Base-by-base conservation (phyloP, 2,888 invertebrate genomes). In the Eupithecia subumbrata region DNA sequence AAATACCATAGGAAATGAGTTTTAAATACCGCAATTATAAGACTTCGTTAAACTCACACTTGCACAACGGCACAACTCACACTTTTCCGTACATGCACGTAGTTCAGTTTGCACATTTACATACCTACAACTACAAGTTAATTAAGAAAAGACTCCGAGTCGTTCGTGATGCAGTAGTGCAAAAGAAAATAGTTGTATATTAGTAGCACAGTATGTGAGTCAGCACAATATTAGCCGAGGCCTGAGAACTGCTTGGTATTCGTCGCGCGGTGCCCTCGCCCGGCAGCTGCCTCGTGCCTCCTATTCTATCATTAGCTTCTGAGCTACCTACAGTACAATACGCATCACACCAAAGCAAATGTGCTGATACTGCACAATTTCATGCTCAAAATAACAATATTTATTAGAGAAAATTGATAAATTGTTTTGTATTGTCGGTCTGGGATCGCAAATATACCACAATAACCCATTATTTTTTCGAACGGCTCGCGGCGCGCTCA, bases 391-490 rank as follows among this genome's bases (percentile, higher is more conserved):
- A 60, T 37, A 37, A 60, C 69, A 70, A 40, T 18, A 16, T 69
- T 22, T 71, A 30, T 48, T 64, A 64, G n/a, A n/a, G 79, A 72
- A 80, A 76, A 81, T 76, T 78, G 75, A 68, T 67, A 40, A 67
- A 67, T 68, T 83, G 78, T 73, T 80, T 77, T 79, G 83, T 83
- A 86, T 88, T 86, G 86, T 88, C 84, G 83, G 82, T 78, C 84
- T 84, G 87, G 84, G 87, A 85, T 89, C 82, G 89, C 89, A 90
- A 92, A 93, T 90, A 93, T 91, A 88, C 88, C 90, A 88, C 90
- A 92, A 91, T 90, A 68, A 90, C 84, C 90, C 90, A 91, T 92
- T 91, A 90, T 92, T 93, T 92, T 93, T 93, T 92, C 89, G 86
- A 86, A 82, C 85, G 85, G 88, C 85, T 84, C 88, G 88, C 85